Percentiles rank a stretch among this genome's conserved stretches.
Conservation (phyloP, 2,888 invertebrate genomes). For the Platerodrilus igneus region DNA sequence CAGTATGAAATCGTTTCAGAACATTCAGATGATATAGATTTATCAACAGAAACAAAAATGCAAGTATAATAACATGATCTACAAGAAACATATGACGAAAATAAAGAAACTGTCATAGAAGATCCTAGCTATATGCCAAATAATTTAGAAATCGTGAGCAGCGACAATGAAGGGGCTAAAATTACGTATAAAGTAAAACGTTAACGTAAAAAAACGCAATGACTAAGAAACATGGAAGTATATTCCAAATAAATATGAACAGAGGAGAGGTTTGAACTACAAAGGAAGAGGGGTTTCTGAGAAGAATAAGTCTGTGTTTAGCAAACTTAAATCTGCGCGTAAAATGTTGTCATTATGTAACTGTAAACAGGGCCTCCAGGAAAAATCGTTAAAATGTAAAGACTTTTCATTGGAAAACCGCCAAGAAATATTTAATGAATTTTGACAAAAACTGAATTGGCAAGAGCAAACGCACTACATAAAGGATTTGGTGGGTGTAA, state of each 20-base stretch:
- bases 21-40: too few species aligned
- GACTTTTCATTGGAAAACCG: constrained; percentile 61
- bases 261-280: constrained; percentile 8
- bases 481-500: constrained; percentile 8
- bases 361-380: constrained; percentile 5
- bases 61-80: too few species aligned
- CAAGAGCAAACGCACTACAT: constrained; percentile 6
- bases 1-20: too few species aligned
- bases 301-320: constrained; percentile 6
- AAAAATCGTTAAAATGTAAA: constrained; percentile 7
- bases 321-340: constrained; percentile 6
- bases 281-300: constrained; percentile 8
- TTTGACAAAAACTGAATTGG: constrained; percentile 10
- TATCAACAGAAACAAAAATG: too few species aligned
- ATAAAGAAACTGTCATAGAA: too few species aligned
- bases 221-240: constrained; percentile 8
- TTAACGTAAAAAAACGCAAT: constrained; percentile 3
- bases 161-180: not conserved
- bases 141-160: constrained; percentile 3
- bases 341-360: constrained; percentile 7
- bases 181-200: constrained; percentile 2
- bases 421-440: constrained; percentile 45
- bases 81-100: too few species aligned
- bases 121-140: too few species aligned
- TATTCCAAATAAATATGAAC: constrained; percentile 10